These are phyloP conservation scores for Hyla sarda DNA, from an alignment of 2,113 vertebrate species.

Conservation along the genomic window DNA sequence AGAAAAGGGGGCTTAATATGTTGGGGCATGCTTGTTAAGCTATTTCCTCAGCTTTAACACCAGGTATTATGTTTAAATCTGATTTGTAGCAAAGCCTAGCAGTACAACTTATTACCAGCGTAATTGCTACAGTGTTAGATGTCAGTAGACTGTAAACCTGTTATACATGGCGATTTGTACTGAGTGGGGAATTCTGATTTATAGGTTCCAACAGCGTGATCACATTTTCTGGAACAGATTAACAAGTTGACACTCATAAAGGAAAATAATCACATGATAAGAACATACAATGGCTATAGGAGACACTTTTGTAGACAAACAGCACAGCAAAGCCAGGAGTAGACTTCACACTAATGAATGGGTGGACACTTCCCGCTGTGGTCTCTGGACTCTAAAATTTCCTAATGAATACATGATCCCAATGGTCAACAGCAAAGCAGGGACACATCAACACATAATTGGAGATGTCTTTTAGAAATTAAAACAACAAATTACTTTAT, in stretches of 20 bases:
- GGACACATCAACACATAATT: conserved; percentile 29
- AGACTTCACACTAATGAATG: background rate
- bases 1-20: background rate
- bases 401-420: conserved; percentile 28
- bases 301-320: background rate
- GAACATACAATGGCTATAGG: background rate
- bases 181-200: background rate
- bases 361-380: background rate
- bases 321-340: background rate
- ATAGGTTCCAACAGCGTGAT: background rate
- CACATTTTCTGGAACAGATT: background rate
- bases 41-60: background rate
- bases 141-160: background rate
- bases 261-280: background rate
- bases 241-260: background rate
- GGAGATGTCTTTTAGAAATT: conserved; percentile 48
- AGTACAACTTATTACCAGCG: conserved; percentile 1
- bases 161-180: background rate
- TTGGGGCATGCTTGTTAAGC: background rate
- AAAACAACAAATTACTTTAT: conserved; percentile 56
- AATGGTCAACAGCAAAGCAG: conserved; percentile 4
- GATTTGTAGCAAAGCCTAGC: conserved; percentile 1
- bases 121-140: conserved; percentile 8
- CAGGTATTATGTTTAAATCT: background rate
- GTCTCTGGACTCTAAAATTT: background rate